Base-by-base conservation (phyloP, 2,797 vertebrate species). In the Etheostoma nigrum region DNA sequence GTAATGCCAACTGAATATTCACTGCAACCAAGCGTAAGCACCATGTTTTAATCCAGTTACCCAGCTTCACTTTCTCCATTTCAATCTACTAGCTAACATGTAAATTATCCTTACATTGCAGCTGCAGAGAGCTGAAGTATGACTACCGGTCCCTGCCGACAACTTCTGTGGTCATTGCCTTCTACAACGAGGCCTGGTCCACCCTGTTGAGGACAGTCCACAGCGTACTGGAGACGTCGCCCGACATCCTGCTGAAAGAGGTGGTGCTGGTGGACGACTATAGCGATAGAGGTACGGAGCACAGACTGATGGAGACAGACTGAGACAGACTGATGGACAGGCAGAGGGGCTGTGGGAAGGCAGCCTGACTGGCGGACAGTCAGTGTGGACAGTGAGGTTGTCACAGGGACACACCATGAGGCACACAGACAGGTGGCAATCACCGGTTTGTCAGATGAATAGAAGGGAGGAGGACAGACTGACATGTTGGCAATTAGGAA, bases 151-250 rank as follows among this genome's bases (percentile, higher is more conserved):
- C 75, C 0, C 89, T 99, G 55, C 98, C 97, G 10, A 98, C 97
- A 0, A 99, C 98, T 0, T 98, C 98, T 0, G 97, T 99, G 62
- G 53, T 99, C 62, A 98, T 99, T 0, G 96, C 98, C 13, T 99
- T 99, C 92, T 99, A 99, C 91, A 99, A 99, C 0, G 98, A 99
- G 89, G 98, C 97, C 83, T 98, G 97, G 97, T 99, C 98, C 18
- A 99, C 98, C 0, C 79, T 99, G 84, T 93, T 99, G 51, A 94
- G 98, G 68, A 99, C 98, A 0, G 94, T 99, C 47, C 97, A 99
- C 83, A 99, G 97, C 16, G 97, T 99, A 78, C 96, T 99, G 58
- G 98, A 99, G 94, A 99, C 97, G 0, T 97, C 97, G 27, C 97
- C 98, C 0, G 96, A 99, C 88, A 90, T 96, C 66, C 95, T 99